Conservation (phyloP, 2,888 invertebrate species). For the Leptopilina myrica region DNA sequence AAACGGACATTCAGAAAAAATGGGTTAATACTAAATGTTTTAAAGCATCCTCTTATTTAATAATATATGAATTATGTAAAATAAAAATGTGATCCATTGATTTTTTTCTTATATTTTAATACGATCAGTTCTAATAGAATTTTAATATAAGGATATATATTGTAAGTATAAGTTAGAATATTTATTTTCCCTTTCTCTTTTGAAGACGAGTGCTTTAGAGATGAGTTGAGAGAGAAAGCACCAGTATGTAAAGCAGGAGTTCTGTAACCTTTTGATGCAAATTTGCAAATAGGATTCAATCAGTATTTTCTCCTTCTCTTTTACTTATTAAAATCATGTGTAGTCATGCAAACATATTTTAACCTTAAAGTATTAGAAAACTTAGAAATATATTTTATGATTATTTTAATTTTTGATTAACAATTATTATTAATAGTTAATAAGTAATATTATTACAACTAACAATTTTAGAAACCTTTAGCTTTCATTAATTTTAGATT, state of each 20-base stretch:
- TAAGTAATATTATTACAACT: no score
- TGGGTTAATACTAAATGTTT: no score
- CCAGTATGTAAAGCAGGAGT: slow-evolving; percentile 56
- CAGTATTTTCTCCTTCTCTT: slow-evolving; percentile 18
- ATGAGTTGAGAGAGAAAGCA: slow-evolving; percentile 54
- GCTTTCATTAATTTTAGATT: no score
- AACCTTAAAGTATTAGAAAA: neutral
- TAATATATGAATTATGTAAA: slow-evolving; percentile 6
- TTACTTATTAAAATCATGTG: neutral
- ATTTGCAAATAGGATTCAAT: slow-evolving; percentile 50
- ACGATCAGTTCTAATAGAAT: slow-evolving; percentile 17
- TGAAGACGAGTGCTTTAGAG: slow-evolving; percentile 34
- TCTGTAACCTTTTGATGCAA: slow-evolving; percentile 58
- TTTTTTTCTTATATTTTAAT: slow-evolving; percentile 31
- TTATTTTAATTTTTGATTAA: no score
- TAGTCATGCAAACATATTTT: neutral
- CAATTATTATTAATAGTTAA: no score
- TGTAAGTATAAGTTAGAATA: slow-evolving; percentile 43
- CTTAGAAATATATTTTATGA: no score
- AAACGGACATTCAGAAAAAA: no score
- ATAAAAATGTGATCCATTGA: slow-evolving; percentile 1
- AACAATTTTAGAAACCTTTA: no score
- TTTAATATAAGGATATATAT: slow-evolving; percentile 35
- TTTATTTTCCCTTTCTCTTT: slow-evolving; percentile 50
- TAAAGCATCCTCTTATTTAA: no score